Evolutionary conservation across 2,797 vertebrate genomes (phyloP).

Genomic region (Parauchenoglanis punctatus): DNA sequence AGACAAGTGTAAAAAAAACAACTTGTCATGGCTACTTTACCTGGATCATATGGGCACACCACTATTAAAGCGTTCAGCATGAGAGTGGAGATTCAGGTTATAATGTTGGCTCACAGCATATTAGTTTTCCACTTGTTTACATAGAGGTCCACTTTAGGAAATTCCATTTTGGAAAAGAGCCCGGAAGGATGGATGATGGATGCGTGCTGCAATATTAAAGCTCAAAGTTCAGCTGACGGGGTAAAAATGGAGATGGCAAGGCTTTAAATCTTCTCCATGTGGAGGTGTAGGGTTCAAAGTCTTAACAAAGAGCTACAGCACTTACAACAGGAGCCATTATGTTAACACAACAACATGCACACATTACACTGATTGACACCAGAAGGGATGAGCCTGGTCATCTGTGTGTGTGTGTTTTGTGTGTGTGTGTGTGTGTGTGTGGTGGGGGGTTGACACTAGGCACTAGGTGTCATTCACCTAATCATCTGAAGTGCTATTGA

Average conservation of each 20-base stretch:
- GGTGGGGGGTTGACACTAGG: slow-evolving; percentile 20
- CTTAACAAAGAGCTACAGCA: slow-evolving; percentile 46
- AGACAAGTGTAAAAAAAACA: not conserved
- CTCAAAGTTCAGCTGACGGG: slow-evolving; percentile 46
- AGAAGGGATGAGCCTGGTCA: slow-evolving; percentile 49
- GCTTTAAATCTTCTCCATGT: slow-evolving; percentile 33
- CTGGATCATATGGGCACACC: not conserved
- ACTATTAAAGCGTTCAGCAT: not conserved
- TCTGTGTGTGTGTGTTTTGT: slow-evolving; percentile 20
- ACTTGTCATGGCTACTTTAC: not conserved
- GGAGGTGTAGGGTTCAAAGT: slow-evolving; percentile 40
- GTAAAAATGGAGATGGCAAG: slow-evolving; percentile 36
- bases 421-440: slow-evolving; percentile 23
- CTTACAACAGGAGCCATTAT: slow-evolving; percentile 48
- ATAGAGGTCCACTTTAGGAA: slow-evolving; percentile 43
- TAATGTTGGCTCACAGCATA: slow-evolving; percentile 37
- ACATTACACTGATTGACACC: slow-evolving; percentile 51
- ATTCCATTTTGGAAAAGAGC: slow-evolving; percentile 30
- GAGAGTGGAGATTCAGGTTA: slow-evolving; percentile 2
- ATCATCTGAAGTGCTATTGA: slow-evolving; percentile 55
- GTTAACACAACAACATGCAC: slow-evolving; percentile 50
- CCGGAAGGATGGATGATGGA: slow-evolving; percentile 30
- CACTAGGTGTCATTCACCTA: slow-evolving; percentile 50
- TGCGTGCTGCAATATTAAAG: slow-evolving; percentile 42
- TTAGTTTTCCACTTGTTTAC: slow-evolving; percentile 51